Percentiles rank a stretch among this genome's conserved stretches.
Evolutionary conservation across 2,113 vertebrate genomes (phyloP).

Genomic region (Cavia porcellus): DNA sequence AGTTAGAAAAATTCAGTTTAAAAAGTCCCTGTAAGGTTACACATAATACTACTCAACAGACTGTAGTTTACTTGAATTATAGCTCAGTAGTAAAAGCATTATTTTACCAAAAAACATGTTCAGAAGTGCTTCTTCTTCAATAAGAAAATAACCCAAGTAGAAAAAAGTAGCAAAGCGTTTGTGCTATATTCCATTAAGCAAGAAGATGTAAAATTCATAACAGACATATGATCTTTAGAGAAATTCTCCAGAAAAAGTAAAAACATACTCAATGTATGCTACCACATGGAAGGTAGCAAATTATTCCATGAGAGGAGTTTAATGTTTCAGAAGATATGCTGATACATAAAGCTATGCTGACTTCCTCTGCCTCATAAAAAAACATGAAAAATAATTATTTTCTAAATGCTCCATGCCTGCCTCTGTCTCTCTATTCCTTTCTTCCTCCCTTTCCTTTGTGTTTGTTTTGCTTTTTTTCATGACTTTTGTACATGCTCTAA

Average conservation of each 20-base stretch:
- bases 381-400: not conserved
- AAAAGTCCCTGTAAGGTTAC: not conserved
- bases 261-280: accelerated
- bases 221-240: not conserved
- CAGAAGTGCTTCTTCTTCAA: not conserved
- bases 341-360: not conserved
- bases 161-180: not conserved
- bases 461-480: not conserved
- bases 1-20: not conserved
- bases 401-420: not conserved
- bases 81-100: not conserved
- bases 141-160: not conserved
- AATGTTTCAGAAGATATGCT: accelerated
- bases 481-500: not conserved
- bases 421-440: not conserved
- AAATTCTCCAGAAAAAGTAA: not conserved
- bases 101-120: not conserved
- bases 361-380: not conserved
- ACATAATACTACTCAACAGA: not conserved
- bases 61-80: not conserved
- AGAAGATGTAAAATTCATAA: not conserved
- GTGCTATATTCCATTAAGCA: not conserved
- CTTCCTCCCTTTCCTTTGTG: not conserved
- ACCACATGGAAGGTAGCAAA: accelerated
- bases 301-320: accelerated